Percentiles rank a stretch among this genome's conserved stretches.
Evolutionary conservation across 35 echinoderm and acorn worm species (phyloP).

Genomic region (Stichopus chloronotus): DNA sequence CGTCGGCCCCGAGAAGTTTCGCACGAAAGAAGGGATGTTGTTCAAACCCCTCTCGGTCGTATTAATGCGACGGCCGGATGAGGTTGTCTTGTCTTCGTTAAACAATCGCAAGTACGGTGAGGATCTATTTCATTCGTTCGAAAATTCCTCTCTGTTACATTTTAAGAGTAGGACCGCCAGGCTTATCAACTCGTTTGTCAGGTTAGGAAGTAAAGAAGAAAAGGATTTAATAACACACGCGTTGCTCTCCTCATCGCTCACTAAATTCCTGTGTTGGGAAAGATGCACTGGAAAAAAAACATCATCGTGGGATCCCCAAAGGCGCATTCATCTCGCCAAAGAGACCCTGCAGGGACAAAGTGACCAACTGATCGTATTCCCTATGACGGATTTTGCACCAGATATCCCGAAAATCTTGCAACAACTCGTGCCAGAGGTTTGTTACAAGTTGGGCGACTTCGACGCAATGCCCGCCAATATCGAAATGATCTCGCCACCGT

Average conservation of each 20-base stretch:
- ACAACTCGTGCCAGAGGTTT: constrained; percentile 1
- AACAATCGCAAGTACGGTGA: background rate
- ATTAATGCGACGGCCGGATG: background rate
- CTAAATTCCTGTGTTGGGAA: background rate
- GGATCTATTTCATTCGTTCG: background rate
- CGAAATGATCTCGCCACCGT: background rate
- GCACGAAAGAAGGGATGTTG: background rate
- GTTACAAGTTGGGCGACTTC: background rate
- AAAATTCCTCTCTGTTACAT: background rate
- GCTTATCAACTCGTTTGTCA: background rate
- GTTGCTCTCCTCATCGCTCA: background rate
- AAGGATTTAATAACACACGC: background rate
- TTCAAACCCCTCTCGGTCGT: constrained; percentile 6
- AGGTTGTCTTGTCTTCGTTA: background rate
- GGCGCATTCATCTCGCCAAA: background rate
- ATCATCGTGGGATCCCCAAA: background rate
- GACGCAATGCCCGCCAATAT: background rate
- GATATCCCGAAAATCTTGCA: background rate
- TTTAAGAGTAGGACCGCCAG: background rate
- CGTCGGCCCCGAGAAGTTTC: background rate
- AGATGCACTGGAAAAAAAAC: background rate
- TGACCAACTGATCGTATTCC: background rate
- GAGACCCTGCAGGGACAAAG: background rate
- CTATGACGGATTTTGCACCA: background rate
- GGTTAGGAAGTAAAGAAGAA: background rate